Evolutionary conservation across 2,797 vertebrate genomes (phyloP), one percentile per base, ranked within the genome.

Genomic region (Bovichtus variegatus): DNA sequence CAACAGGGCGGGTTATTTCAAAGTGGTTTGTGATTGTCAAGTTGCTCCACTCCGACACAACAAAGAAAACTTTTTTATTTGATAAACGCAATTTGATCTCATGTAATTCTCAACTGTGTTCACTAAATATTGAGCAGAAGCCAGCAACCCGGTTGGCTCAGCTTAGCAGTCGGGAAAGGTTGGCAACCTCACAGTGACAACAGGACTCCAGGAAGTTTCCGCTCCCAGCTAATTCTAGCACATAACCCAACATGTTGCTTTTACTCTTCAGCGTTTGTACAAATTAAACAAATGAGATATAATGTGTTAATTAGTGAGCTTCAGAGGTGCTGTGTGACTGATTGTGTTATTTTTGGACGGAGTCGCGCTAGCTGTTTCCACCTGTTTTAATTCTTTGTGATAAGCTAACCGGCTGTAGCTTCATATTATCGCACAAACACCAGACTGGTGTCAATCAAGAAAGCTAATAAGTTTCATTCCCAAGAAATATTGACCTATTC

Each of bases 131-230:
- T 69, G 43, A 31, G 25, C 8, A 16, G 31, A 44, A 34, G 38
- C 11, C 31, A 49, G 29, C 41, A 47, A 23, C n/a, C 34, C 27
- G 18, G 23, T 38, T 29, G 27, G 6, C 58, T 40, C 13, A 34
- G 44, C 2, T 57, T 15, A 16, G 29, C 29, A 25, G 43, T 40
- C 23, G 15, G 58, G 23, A 23, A 19, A 27, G 68, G 43, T 50
- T 71, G 44, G 46, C 36, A 71, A 43, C 27, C 15, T 44, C 58
- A 43, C 25, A 25, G 27, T 51, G 58, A 71, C 46, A 41, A 41
- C 2, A 40, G 57, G 38, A 36, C 47, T 62, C 9, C 21, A 43
- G 4, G 27, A 34, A 36, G 49, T 63, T 53, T 9, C 40, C 34
- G 8, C 25, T 43, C 38, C 18, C 36, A 5, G 36, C 57, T 43